Evolutionary conservation across 2,113 vertebrate species (phyloP).

Genomic region (Rhipidura dahli): DNA sequence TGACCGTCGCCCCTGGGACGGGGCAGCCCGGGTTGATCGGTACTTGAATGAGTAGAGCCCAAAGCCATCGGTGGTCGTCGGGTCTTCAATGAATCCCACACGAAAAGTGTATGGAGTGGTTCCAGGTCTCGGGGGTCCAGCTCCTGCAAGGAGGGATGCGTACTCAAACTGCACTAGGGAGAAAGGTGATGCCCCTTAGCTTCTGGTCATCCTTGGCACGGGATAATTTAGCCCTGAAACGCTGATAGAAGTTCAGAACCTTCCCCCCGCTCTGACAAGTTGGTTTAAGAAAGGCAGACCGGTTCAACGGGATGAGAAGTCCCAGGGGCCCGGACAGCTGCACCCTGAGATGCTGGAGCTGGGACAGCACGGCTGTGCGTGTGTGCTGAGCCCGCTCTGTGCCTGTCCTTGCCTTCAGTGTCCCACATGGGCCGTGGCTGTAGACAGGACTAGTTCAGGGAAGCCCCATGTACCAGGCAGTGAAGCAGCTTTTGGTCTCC

Average conservation of each 20-base stretch:
- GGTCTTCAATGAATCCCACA: rapidly evolving
- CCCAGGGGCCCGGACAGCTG: rapidly evolving
- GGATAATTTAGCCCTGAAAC: neutral
- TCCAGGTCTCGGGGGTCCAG: rapidly evolving
- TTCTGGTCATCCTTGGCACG: neutral
- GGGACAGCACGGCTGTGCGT: neutral
- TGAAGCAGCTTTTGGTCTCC: rapidly evolving
- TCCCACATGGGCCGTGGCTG: rapidly evolving
- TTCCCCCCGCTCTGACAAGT: rapidly evolving
- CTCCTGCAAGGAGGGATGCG: neutral
- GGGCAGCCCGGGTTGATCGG: neutral
- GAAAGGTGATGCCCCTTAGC: neutral
- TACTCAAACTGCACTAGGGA: rapidly evolving
- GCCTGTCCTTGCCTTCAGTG: rapidly evolving
- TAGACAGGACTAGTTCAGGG: rapidly evolving
- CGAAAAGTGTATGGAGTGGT: rapidly evolving
- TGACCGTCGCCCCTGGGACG: neutral
- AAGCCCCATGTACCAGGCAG: neutral
- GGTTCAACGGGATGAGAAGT: rapidly evolving
- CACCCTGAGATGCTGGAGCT: rapidly evolving
- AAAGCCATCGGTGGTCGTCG: rapidly evolving
- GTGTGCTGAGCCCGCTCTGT: neutral
- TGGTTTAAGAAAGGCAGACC: rapidly evolving
- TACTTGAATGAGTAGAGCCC: neutral
- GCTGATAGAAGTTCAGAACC: neutral